Conservation (phyloP, 23 tunicate species). For the Botrylloides violaceus region DNA sequence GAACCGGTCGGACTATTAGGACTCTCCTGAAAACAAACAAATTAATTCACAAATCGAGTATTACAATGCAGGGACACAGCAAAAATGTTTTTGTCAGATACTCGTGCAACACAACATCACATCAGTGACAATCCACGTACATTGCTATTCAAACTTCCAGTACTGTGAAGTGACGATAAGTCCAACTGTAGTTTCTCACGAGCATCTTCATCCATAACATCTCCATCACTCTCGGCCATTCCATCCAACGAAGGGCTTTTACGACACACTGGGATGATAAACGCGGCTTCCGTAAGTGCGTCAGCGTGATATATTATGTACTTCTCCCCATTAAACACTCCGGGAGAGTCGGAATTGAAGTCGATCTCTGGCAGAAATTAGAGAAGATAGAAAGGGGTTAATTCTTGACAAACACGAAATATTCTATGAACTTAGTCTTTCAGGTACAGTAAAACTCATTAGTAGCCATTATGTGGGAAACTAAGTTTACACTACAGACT, state of each 20-base stretch:
- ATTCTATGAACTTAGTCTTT: too few species aligned
- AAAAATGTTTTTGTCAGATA: too few species aligned
- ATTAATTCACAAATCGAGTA: too few species aligned
- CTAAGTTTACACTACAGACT: too few species aligned
- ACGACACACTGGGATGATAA: conserved; percentile 54
- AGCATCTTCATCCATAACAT: background rate
- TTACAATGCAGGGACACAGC: too few species aligned
- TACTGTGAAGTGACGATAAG: conserved; percentile 6
- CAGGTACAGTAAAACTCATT: too few species aligned
- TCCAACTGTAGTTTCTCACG: conserved; percentile 13
- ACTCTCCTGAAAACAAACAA: conserved; percentile 48
- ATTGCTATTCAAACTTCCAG: conserved; percentile 5
- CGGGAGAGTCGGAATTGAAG: conserved; percentile 36
- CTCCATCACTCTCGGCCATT: conserved; percentile 18
- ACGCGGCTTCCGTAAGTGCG: conserved; percentile 68
- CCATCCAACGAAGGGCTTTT: background rate
- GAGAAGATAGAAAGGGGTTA: too few species aligned
- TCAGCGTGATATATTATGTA: conserved; percentile 80
- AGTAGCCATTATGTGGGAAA: too few species aligned
- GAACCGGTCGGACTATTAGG: conserved; percentile 55
- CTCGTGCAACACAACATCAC: too few species aligned
- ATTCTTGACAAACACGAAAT: too few species aligned
- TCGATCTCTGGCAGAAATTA: conserved; percentile 40
- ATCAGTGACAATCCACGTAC: too few species aligned
- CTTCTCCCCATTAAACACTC: conserved; percentile 61